Evolutionary conservation across 2,888 invertebrate genomes (phyloP).

Genomic region (Heliothis peltigera): DNA sequence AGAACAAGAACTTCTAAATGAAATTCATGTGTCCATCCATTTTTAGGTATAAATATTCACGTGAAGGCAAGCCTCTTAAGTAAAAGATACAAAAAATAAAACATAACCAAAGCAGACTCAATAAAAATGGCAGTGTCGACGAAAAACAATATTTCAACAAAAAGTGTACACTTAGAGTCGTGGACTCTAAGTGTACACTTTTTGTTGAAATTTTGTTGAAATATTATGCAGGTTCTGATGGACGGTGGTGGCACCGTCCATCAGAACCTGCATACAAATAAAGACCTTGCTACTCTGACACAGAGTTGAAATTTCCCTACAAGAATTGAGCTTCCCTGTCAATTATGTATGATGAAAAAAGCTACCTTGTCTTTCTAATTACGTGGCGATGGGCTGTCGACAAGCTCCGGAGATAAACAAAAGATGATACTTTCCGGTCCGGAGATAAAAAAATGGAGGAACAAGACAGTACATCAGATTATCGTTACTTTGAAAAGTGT

Average conservation of each 20-base stretch:
- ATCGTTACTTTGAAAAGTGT: constrained; percentile 56
- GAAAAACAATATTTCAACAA: constrained; percentile 82
- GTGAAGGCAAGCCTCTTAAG: constrained; percentile 24
- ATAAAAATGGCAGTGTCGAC: constrained; percentile 85
- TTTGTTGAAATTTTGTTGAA: constrained; percentile 83
- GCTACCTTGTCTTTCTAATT: constrained; percentile 85
- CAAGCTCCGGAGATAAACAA: constrained; percentile 85
- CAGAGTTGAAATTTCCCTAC: constrained; percentile 51
- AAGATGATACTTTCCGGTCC: constrained; percentile 84
- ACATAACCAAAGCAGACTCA: constrained; percentile 64
- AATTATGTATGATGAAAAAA: constrained; percentile 83
- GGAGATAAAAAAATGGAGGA: constrained; percentile 61
- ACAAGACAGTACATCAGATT: constrained; percentile 54
- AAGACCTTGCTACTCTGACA: accelerated
- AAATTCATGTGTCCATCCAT: too few species aligned
- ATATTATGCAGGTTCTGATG: too few species aligned
- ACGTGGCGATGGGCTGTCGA: constrained; percentile 84
- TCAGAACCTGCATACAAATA: constrained; percentile 32
- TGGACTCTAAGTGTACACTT: constrained; percentile 69
- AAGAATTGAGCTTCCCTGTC: constrained; percentile 69
- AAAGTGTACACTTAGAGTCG: constrained; percentile 70
- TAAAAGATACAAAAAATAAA: constrained; percentile 42
- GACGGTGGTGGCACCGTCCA: too few species aligned
- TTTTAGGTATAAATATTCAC: not conserved
- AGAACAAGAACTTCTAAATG: too few species aligned